A percentile compares a stretch with the other conserved stretches of the same genome.
Evolutionary conservation across 2,113 vertebrate species (phyloP).

Genomic region (Gallinago jamesoni): DNA sequence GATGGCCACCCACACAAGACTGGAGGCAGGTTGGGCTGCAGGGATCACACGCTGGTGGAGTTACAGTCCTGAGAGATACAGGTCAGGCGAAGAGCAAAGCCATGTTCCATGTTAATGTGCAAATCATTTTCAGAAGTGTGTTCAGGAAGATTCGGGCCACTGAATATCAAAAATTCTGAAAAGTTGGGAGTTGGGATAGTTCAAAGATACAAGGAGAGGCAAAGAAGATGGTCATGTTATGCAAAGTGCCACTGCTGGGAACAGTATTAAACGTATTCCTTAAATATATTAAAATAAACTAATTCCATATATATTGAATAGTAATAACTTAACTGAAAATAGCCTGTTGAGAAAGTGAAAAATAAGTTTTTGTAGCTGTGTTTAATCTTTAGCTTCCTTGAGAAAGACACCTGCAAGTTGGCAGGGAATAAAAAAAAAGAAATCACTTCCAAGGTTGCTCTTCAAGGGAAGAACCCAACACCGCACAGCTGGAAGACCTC

Average conservation of each 20-base stretch:
- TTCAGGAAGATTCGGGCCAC: background rate
- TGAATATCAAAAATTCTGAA: background rate
- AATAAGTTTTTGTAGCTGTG: background rate
- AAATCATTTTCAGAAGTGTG: background rate
- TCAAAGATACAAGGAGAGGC: background rate
- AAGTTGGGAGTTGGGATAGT: background rate
- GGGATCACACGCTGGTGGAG: background rate
- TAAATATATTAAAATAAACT: background rate
- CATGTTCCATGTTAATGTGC: background rate
- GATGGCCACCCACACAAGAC: background rate
- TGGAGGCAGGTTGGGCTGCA: background rate
- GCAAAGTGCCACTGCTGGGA: background rate
- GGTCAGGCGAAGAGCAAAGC: background rate
- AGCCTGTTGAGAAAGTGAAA: background rate
- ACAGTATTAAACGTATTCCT: background rate
- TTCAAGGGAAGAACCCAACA: background rate
- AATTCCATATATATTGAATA: background rate
- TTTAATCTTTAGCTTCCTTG: background rate
- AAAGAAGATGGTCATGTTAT: background rate
- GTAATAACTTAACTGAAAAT: background rate
- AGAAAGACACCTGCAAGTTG: background rate
- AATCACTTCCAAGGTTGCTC: background rate
- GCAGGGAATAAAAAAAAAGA: background rate
- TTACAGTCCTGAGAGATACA: background rate
- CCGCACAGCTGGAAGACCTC: background rate